phyloP scores from a whole-genome alignment of 2,797 vertebrate genomes.

The Discoglossus pictus region DNA sequence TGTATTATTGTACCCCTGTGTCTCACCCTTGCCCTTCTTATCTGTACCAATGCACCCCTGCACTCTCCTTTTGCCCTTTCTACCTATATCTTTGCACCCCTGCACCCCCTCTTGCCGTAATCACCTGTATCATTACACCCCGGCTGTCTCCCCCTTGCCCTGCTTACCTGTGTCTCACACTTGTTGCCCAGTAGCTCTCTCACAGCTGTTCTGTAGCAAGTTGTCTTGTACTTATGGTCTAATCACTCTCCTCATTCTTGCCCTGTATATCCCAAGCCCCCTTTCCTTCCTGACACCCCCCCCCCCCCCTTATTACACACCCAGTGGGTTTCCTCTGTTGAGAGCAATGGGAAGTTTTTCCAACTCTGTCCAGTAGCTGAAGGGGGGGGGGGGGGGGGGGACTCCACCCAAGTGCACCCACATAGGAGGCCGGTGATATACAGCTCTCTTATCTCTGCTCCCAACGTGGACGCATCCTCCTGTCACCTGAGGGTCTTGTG shows the following conservation, averaged over 20 bases:
- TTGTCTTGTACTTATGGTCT: no score
- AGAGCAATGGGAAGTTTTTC: constrained; percentile 56
- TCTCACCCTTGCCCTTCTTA: background rate
- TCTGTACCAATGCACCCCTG: constrained; percentile 4
- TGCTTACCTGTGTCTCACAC: no score
- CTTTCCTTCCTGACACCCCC: constrained; percentile 54
- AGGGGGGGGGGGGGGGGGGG: constrained; percentile 7
- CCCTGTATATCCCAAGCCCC: constrained; percentile 6
- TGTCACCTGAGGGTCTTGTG: constrained; percentile 3
- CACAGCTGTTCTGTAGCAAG: no score
- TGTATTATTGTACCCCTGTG: background rate
- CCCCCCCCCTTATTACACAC: constrained; percentile 49
- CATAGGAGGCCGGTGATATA: no score
- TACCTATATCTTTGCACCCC: background rate
- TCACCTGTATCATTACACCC: constrained; percentile 17
- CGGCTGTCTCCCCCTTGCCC: constrained; percentile 2
- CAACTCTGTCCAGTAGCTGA: constrained; percentile 26
- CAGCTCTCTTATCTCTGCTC: no score
- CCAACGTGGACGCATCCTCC: background rate
- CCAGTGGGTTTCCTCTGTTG: constrained; percentile 65
- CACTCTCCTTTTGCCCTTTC: constrained; percentile 4
- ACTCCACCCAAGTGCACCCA: no score
- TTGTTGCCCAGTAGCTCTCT: no score
- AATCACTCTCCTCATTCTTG: no score
- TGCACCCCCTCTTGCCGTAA: constrained; percentile 34